phyloP scores from a whole-genome alignment of 1,140 invertebrate genomes.

The Ptiloglossa arizonensis region DNA sequence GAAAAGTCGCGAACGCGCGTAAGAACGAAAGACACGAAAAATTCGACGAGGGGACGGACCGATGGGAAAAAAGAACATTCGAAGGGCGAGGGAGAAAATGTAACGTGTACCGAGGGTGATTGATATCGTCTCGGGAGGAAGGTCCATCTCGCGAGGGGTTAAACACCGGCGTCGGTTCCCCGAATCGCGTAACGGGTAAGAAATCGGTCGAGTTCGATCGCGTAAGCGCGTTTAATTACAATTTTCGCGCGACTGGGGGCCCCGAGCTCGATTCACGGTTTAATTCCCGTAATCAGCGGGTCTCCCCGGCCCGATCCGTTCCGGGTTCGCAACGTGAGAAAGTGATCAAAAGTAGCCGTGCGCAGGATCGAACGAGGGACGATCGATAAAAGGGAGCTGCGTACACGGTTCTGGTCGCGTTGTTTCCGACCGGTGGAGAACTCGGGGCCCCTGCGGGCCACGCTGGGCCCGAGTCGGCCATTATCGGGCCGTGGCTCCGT shows the following conservation, averaged over 20 bases:
- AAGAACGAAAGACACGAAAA: too few species aligned
- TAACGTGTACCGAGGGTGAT: too few species aligned
- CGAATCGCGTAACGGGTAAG: background rate
- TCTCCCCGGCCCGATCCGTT: background rate
- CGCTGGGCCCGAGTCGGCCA: conserved; percentile 52
- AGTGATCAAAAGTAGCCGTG: conserved; percentile 38
- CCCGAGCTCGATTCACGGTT: background rate
- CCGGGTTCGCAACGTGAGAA: conserved; percentile 13
- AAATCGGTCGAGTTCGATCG: background rate
- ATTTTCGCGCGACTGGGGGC: background rate
- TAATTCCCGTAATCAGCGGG: conserved; percentile 35
- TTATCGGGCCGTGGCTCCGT: conserved; percentile 62
- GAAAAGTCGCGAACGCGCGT: too few species aligned
- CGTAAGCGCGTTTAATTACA: conserved; percentile 13
- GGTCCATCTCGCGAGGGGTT: background rate
- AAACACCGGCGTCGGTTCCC: background rate
- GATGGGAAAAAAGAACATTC: too few species aligned
- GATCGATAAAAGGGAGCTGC: conserved; percentile 52
- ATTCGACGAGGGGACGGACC: too few species aligned
- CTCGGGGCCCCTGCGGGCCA: conserved; percentile 31
- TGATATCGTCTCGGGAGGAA: too few species aligned
- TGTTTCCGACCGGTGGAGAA: conserved; percentile 31
- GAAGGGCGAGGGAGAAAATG: too few species aligned
- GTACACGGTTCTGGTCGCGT: conserved; percentile 48
- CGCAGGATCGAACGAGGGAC: conserved; percentile 19